Evolutionary conservation across 2,888 invertebrate species (phyloP), one percentile per base, ranked within the genome.

Genomic region (Drosophila villosipedis): DNA sequence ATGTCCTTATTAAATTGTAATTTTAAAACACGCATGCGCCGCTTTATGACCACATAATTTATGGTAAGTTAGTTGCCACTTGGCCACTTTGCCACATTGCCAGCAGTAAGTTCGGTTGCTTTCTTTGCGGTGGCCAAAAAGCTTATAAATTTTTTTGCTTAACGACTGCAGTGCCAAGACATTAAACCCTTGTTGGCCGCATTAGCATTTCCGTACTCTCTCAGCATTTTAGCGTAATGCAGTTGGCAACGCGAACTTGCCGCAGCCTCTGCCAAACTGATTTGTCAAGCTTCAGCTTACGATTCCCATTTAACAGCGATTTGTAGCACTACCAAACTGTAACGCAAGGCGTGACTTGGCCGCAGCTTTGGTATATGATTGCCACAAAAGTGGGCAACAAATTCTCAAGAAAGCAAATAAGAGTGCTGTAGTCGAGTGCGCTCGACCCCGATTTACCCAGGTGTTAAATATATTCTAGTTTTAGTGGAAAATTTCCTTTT

Each of bases 171-270:
- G 83, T 75, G 84, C 76, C 77, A 76, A 80, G 85, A 73, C 83
- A 90, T 85, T 85, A 82, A 85, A 84, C 80, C 80, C 83, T 84
- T 73, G 84, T 89, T 85, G 84, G 84, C 84, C 88, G 77, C 84
- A 89, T 85, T 89, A 77, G 75, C 75, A 74, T 77, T 87, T 84
- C 76, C 81, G 64, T 54, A 69, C 47, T 54, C 60, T 55, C 30
- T 31, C 77, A 25, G 55, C 76, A 35, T 67, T 70, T 70, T 70
- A 25, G 39, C 73, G 52, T 89, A 82, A 84, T 84, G 77, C 73
- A 82, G 80, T 87, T 87, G 82, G 90, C 84, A 85, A 63, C 65
- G 60, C 65, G 43, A 37, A 31, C 19, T 35, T n/a, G 52, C 39
- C 43, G 33, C 31, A 35, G 49, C 54, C 47, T 25, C 47, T 79